Evolutionary conservation across 23 tunicate species (phyloP).

Genomic region (Styela clava): DNA sequence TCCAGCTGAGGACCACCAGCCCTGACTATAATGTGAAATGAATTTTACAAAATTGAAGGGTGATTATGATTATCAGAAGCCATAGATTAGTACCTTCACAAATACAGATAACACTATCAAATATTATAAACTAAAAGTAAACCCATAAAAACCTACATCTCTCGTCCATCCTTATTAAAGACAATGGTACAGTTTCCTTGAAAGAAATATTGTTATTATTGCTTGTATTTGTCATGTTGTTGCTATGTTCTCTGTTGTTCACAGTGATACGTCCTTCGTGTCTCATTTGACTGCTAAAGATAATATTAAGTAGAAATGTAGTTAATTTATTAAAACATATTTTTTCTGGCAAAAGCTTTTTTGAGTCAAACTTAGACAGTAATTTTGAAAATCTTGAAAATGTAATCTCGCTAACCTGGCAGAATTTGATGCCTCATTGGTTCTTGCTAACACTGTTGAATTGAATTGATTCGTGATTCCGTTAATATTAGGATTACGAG

Average conservation of each 20-base stretch:
- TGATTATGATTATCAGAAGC: no score
- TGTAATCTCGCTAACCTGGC: not conserved
- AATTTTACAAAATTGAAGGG: no score
- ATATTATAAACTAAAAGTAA: no score
- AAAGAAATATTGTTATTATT: constrained; percentile 7
- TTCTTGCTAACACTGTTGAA: constrained; percentile 1
- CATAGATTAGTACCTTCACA: no score
- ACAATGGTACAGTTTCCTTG: constrained; percentile 39
- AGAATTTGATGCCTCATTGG: not conserved
- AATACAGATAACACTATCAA: no score
- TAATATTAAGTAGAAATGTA: no score
- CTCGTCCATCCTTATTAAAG: constrained; percentile 42
- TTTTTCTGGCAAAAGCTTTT: no score
- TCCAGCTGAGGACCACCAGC: no score
- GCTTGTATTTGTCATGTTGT: not conserved
- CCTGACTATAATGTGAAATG: no score
- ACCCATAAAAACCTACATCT: constrained; percentile 29
- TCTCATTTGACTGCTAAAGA: not conserved
- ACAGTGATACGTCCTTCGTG: constrained; percentile 1
- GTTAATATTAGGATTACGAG: not conserved
- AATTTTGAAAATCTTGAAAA: no score
- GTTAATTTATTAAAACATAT: no score
- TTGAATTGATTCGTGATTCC: constrained; percentile 1
- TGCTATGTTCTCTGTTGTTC: constrained; percentile 21
- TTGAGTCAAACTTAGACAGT: no score